These are phyloP conservation scores for Mus spicilegus DNA, from an alignment of 2,113 vertebrate species.

Conservation along the genomic window DNA sequence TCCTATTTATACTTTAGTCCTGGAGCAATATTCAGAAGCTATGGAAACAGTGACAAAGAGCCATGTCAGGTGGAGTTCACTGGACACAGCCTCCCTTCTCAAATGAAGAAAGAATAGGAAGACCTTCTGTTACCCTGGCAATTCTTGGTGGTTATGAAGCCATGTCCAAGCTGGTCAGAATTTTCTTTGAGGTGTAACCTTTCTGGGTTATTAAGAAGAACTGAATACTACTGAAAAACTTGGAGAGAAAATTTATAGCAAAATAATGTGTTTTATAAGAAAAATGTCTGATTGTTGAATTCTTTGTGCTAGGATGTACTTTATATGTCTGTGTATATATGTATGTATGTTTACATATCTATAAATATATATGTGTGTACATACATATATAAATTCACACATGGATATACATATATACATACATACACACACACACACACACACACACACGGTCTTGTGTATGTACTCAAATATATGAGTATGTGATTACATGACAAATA, in stretches of 20 bases:
- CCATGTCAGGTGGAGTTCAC: conserved; percentile 59
- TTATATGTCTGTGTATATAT: background rate
- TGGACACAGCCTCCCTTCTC: conserved; percentile 46
- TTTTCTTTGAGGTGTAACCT: conserved; percentile 63
- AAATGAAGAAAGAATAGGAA: conserved; percentile 15
- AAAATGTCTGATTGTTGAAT: conserved; percentile 58
- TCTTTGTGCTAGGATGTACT: conserved; percentile 58
- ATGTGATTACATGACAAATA: background rate
- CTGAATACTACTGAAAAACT: conserved; percentile 60
- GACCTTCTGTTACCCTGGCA: conserved; percentile 7
- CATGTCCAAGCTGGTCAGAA: conserved; percentile 34
- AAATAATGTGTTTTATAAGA: conserved; percentile 62
- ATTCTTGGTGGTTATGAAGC: conserved; percentile 30
- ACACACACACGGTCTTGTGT: background rate
- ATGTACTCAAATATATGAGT: too few relatives aligned
- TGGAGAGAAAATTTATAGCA: conserved; percentile 62
- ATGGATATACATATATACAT: background rate
- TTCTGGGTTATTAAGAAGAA: conserved; percentile 65
- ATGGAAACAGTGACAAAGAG: conserved; percentile 67
- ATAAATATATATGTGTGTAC: background rate
- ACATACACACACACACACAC: too few relatives aligned
- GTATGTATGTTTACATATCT: background rate
- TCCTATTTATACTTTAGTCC: conserved; percentile 77
- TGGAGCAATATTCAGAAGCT: conserved; percentile 61
- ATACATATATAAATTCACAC: background rate